These are phyloP conservation scores for Augochlorella aurata DNA, from an alignment of 2,888 invertebrate genomes.

Conservation along the genomic window DNA sequence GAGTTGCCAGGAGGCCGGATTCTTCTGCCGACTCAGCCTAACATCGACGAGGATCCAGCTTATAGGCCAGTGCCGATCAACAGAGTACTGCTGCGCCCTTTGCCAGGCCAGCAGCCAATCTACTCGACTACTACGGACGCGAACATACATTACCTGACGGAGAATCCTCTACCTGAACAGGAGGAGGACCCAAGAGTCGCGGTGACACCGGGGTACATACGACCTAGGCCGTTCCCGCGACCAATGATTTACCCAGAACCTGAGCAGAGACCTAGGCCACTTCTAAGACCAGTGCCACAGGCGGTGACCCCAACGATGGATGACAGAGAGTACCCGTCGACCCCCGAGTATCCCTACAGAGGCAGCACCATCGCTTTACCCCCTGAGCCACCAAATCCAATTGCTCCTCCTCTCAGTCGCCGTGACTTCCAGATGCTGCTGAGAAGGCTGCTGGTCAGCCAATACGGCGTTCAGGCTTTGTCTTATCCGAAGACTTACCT, in stretches of 20 bases:
- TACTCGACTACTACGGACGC: conserved; percentile 74
- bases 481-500: conserved; percentile 78
- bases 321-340: conserved; percentile 74
- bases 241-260: conserved; percentile 70
- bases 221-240: conserved; percentile 69
- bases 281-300: conserved; percentile 68
- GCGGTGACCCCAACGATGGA: conserved; percentile 64
- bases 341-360: conserved; percentile 75
- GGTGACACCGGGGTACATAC: conserved; percentile 67
- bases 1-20: conserved; percentile 73
- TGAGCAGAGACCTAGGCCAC: conserved; percentile 65
- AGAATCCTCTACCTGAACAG: conserved; percentile 71
- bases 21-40: conserved; percentile 66
- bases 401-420: conserved; percentile 88
- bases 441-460: conserved; percentile 86
- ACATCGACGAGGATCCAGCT: conserved; percentile 71
- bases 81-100: conserved; percentile 71
- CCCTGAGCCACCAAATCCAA: conserved; percentile 83
- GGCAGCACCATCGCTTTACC: conserved; percentile 75
- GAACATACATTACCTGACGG: conserved; percentile 77
- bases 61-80: conserved; percentile 72
- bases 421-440: conserved; percentile 87
- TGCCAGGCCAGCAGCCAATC: conserved; percentile 69
- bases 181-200: conserved; percentile 71
- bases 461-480: conserved; percentile 81